Percentiles rank a stretch among this genome's conserved stretches.
phyloP scores from a whole-genome alignment of 2,113 vertebrate species.

The Muscicapa adusta region DNA sequence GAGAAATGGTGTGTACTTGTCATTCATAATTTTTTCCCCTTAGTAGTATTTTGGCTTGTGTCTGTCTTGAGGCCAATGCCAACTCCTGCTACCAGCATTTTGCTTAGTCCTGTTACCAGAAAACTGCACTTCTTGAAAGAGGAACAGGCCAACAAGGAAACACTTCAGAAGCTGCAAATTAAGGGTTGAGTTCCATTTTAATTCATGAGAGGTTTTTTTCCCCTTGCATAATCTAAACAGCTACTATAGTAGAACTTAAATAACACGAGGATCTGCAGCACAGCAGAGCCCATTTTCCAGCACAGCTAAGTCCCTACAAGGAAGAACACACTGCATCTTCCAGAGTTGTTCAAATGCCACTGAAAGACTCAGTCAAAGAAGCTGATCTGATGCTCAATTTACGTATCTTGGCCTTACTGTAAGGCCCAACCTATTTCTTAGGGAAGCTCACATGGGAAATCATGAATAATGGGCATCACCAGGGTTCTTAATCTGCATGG shows the following conservation, averaged over 20 bases:
- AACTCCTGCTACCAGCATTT: not conserved
- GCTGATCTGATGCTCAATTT: not conserved
- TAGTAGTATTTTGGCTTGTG: not conserved
- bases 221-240: not conserved
- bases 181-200: not conserved
- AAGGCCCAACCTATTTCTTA: not conserved
- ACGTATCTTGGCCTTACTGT: not conserved
- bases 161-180: not conserved
- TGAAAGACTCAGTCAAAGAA: not conserved
- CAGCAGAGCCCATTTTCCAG: not conserved
- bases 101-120: not conserved
- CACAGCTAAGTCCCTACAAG: not conserved
- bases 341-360: not conserved
- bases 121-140: not conserved
- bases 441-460: not conserved
- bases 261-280: not conserved
- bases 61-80: not conserved
- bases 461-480: not conserved
- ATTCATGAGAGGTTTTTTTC: not conserved
- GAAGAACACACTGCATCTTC: not conserved
- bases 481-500: not conserved
- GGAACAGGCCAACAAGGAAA: not conserved
- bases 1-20: not conserved
- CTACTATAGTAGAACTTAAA: not conserved
- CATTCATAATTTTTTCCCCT: not conserved